phyloP scores from a whole-genome alignment of 1,140 invertebrate genomes.

The Rhyacophila brunnea region DNA sequence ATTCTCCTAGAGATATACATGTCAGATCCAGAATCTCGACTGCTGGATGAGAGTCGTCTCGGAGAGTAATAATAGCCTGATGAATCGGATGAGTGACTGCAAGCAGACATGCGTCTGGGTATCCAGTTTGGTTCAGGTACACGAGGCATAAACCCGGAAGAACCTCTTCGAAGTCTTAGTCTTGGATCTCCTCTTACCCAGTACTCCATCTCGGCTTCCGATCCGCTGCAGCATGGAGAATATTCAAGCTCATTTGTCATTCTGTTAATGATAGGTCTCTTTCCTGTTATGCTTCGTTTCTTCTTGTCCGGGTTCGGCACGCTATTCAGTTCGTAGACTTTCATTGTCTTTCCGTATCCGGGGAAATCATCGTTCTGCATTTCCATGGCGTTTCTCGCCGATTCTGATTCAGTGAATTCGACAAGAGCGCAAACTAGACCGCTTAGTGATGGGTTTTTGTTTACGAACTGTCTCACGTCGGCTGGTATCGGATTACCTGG shows the following conservation, averaged over 20 bases:
- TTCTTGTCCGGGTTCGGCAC: slow-evolving; percentile 58
- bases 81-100: slow-evolving; percentile 55
- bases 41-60: slow-evolving; percentile 56
- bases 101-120: slow-evolving; percentile 59
- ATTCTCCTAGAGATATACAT: slow-evolving; percentile 55
- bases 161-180: slow-evolving; percentile 52
- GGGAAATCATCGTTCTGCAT: slow-evolving; percentile 52
- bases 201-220: slow-evolving; percentile 63
- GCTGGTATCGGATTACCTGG: slow-evolving; percentile 85
- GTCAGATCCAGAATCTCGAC: slow-evolving; percentile 56
- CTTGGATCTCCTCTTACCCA: slow-evolving; percentile 51
- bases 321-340: slow-evolving; percentile 59
- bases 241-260: slow-evolving; percentile 50
- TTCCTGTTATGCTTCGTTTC: slow-evolving; percentile 52
- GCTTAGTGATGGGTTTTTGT: slow-evolving; percentile 84
- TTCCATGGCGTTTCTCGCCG: slow-evolving; percentile 76
- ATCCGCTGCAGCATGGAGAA: slow-evolving; percentile 67
- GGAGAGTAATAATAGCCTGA: slow-evolving; percentile 59
- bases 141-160: slow-evolving; percentile 56
- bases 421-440: slow-evolving; percentile 83
- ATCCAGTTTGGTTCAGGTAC: slow-evolving; percentile 62
- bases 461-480: slow-evolving; percentile 84
- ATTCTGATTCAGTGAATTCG: slow-evolving; percentile 85
- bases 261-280: slow-evolving; percentile 41
- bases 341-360: slow-evolving; percentile 46